These are phyloP conservation scores for Bergia sp. DNA, from an alignment of 92 coral and sea anemone species.

Conservation along the genomic window DNA sequence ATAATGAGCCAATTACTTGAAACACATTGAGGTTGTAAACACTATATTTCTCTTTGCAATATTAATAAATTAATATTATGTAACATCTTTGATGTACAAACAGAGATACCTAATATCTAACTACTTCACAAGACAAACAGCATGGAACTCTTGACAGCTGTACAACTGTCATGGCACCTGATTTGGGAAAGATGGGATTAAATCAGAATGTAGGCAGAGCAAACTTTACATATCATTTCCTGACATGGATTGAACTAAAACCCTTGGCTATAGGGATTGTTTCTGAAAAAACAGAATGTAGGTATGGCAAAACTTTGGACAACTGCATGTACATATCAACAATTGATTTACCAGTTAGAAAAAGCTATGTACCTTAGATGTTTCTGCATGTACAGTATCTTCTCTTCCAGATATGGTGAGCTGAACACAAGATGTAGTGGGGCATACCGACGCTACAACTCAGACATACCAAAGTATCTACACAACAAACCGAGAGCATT, in stretches of 20 bases:
- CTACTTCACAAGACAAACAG: slow-evolving; percentile 11
- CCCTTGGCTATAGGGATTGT: not conserved
- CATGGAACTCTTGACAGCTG: not conserved
- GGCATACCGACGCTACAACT: slow-evolving; percentile 58
- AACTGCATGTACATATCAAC: slow-evolving; percentile 1
- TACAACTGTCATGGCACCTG: not conserved
- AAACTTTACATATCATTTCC: not conserved
- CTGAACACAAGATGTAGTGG: slow-evolving; percentile 55
- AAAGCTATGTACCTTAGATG: not conserved
- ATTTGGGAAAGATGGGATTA: not conserved
- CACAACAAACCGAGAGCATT: slow-evolving; percentile 47
- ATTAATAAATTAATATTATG: not conserved
- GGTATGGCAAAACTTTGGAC: not conserved
- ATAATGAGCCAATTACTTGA: not conserved
- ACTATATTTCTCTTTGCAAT: not conserved
- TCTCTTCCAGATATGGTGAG: slow-evolving; percentile 62
- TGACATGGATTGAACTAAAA: not conserved
- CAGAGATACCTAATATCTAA: not conserved
- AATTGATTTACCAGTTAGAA: not conserved
- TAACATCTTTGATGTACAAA: not conserved
- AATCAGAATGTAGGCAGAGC: not conserved
- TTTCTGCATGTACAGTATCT: not conserved
- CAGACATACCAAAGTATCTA: slow-evolving; percentile 28
- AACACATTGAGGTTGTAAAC: slow-evolving; percentile 1
- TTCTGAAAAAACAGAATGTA: not conserved